Percentiles rank a stretch among this genome's conserved stretches.
phyloP scores from a whole-genome alignment of 2,113 vertebrate genomes.

The Oryzias celebensis region DNA sequence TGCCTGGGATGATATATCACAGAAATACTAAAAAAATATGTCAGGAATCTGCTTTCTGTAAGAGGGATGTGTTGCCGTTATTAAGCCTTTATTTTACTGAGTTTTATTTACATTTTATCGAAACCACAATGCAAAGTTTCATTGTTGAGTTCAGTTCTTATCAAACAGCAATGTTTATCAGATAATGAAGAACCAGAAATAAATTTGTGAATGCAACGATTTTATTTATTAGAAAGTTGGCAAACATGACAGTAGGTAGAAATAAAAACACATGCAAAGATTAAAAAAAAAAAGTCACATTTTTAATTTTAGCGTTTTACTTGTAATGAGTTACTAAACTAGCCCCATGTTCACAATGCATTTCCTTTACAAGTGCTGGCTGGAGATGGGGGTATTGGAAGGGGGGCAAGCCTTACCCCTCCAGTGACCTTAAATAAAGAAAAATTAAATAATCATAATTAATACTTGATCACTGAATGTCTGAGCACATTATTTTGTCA shows the following conservation, averaged over 20 bases:
- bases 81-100: too few species aligned
- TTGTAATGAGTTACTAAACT: constrained; percentile 3
- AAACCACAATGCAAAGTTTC: neutral
- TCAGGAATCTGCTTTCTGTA: too few species aligned
- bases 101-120: neutral
- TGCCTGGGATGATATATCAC: too few species aligned
- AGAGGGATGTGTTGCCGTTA: too few species aligned
- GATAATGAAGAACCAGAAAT: constrained; percentile 4
- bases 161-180: neutral
- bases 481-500: too few species aligned
- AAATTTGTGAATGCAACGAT: neutral
- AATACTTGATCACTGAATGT: too few species aligned
- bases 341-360: neutral
- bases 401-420: neutral
- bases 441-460: too few species aligned
- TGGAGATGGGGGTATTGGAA: neutral
- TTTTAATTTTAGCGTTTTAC: neutral
- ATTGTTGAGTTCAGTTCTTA: neutral
- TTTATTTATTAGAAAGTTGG: constrained; percentile 32
- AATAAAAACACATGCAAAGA: constrained; percentile 4
- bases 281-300: neutral
- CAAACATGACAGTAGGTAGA: neutral
- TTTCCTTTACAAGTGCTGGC: neutral
- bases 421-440: constrained; percentile 16
- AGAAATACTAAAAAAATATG: too few species aligned